phyloP scores from a whole-genome alignment of 2,113 vertebrate species.

The Cichladusa arquata region DNA sequence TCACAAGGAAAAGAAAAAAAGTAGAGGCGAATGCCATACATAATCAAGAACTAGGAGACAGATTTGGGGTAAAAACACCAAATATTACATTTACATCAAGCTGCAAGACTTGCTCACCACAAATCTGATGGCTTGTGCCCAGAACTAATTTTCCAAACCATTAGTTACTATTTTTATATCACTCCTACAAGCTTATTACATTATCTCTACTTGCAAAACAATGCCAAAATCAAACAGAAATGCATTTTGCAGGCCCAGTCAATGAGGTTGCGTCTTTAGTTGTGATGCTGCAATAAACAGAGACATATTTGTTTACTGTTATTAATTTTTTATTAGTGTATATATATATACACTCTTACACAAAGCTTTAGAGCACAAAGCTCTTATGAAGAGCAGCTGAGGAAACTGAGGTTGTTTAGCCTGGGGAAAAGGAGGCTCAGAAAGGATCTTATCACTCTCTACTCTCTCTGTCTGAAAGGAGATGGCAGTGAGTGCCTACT shows the following conservation, averaged over 20 bases:
- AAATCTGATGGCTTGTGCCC: not conserved
- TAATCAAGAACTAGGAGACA: not conserved
- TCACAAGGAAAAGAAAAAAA: not conserved
- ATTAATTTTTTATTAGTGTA: not conserved
- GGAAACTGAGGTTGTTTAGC: not conserved
- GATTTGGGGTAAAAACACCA: not conserved
- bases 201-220: not conserved
- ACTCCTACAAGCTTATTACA: not conserved
- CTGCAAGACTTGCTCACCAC: not conserved
- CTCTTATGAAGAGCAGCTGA: not conserved
- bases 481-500: not conserved
- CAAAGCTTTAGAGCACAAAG: not conserved
- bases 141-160: not conserved
- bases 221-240: not conserved
- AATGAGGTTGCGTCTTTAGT: not conserved
- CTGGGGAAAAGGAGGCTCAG: not conserved
- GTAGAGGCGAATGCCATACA: not conserved
- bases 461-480: not conserved
- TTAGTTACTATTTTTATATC: not conserved
- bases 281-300: not conserved
- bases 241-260: not conserved
- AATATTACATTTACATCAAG: not conserved
- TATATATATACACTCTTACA: not conserved
- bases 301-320: not conserved
- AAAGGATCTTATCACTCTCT: not conserved